A percentile compares a stretch with the other conserved stretches of the same genome.
These are phyloP conservation scores for Gymnopithys bicolor DNA, from an alignment of 2,797 vertebrate genomes.

Conservation along the genomic window DNA sequence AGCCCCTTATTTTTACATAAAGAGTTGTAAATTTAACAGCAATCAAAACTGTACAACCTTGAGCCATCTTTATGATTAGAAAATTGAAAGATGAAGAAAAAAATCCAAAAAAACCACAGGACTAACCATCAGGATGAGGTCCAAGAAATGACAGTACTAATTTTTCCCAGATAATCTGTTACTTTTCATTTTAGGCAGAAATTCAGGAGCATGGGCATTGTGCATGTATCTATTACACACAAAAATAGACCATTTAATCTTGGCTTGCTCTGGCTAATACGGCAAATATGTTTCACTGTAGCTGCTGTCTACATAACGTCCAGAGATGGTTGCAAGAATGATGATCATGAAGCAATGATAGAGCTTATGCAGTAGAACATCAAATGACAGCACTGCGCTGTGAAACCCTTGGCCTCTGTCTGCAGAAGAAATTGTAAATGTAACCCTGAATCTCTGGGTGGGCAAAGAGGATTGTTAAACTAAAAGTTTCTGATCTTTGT, in stretches of 20 bases:
- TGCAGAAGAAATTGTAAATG: neutral
- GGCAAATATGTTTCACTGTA: neutral
- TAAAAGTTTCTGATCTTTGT: neutral
- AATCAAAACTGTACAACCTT: neutral
- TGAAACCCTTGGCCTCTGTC: neutral
- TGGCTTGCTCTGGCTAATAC: neutral
- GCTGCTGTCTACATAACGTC: neutral
- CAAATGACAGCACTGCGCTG: neutral
- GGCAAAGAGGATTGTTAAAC: neutral
- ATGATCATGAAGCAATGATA: accelerated
- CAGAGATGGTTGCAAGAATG: neutral
- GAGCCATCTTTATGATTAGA: neutral
- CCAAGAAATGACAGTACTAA: neutral
- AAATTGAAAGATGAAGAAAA: neutral
- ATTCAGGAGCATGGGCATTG: neutral
- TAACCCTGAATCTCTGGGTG: neutral
- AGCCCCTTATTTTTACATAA: neutral
- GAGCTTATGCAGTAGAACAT: neutral
- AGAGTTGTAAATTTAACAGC: neutral
- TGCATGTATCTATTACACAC: neutral
- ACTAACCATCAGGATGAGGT: neutral
- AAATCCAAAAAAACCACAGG: neutral
- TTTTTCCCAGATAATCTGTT: neutral
- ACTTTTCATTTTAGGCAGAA: neutral
- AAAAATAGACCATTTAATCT: neutral